Evolutionary conservation across 2,113 vertebrate species (phyloP), one percentile per base, ranked within the genome.

Genomic region (Drymodes brunneopygia): DNA sequence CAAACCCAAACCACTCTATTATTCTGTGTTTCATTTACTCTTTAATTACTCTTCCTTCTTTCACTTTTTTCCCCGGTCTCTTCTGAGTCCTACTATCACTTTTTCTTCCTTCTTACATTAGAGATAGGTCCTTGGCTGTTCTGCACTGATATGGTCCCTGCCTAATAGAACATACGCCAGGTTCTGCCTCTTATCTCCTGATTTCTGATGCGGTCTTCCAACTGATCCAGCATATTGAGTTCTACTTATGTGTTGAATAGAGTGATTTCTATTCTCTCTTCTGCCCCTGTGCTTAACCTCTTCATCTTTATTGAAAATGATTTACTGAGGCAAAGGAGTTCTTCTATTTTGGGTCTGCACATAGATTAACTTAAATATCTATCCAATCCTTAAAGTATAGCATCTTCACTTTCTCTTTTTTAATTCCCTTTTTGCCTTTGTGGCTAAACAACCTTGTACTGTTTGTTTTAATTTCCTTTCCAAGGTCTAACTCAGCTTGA

Each of bases 391-490:
- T 81, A 65, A 24, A 81, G 42, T 64, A n/a, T 42, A 91, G 50
- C 67, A 78, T 56, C 93, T 77, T 81, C 40, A 73, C 64, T 88
- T 91, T 62, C 71, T 92, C 58, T 54, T 70, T 90, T 86, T 81
- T 66, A 12, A 62, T 77, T 94, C 48, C 16, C 35, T 80, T 92
- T 96, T 93, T 90, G 35, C 71, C 44, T 92, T 57, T 93, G 64
- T 90, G 86, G 29, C 72, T 92, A 83, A 96, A 96, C 66, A 92
- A 56, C 51, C 29, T 92, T 88, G 53, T 73, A 45, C 54, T 83
- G 35, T 95, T 96, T 87, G 61, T 94, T 95, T 94, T 92, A 70
- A 90, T 95, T 97, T 94, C 86, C 86, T 88, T 92, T 92, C 86
- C 82, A 90, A 78, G 50, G 54, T 81, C 69, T 86, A 94, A 83